Conservation (phyloP, 2,113 vertebrate species). For the Cinclus cinclus region DNA sequence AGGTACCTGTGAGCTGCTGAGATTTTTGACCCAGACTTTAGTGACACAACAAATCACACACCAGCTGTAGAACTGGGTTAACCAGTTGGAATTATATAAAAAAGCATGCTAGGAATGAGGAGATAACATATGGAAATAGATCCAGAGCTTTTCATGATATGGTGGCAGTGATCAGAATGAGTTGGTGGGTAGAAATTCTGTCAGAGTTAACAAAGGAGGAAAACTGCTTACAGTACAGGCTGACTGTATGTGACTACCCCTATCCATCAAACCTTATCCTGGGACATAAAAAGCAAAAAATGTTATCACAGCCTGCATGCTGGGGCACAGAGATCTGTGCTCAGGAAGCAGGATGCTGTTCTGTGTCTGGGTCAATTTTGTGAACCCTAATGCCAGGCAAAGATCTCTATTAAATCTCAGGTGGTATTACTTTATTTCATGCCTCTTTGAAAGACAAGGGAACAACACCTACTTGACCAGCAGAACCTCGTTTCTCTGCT, state of each 20-base stretch:
- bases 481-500: neutral
- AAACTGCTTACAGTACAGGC: neutral
- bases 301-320: neutral
- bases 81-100: neutral
- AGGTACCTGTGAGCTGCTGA: neutral
- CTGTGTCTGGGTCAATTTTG: neutral
- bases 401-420: neutral
- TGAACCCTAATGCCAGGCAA: neutral
- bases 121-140: neutral
- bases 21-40: neutral
- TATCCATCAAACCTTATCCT: neutral
- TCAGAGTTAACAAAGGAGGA: neutral
- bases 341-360: neutral
- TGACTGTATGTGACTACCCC: neutral
- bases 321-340: neutral
- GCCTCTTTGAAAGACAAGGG: neutral
- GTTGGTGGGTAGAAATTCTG: neutral
- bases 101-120: neutral
- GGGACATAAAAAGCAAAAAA: neutral
- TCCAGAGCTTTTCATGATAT: neutral
- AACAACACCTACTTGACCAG: neutral
- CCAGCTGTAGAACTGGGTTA: neutral
- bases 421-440: neutral
- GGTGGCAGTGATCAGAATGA: neutral
- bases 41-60: neutral